Evolutionary conservation across 2,888 invertebrate genomes (phyloP).

Genomic region (Dasysyrphus tricinctus): DNA sequence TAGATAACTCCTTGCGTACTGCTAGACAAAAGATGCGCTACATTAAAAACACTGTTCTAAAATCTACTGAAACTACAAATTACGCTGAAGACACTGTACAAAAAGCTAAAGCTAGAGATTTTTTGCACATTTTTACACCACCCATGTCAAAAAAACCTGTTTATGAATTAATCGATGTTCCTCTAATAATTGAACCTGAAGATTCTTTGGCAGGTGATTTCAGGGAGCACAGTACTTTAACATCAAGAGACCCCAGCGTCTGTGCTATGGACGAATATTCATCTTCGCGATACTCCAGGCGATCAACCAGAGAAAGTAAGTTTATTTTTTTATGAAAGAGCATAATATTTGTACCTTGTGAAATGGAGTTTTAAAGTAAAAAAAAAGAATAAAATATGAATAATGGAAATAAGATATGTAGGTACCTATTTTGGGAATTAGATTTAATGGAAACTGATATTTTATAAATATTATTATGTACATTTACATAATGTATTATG

Average conservation of each 20-base stretch:
- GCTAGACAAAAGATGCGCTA: constrained; percentile 83
- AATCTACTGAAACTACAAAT: constrained; percentile 82
- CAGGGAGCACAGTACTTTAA: constrained; percentile 80
- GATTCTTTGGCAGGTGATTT: constrained; percentile 81
- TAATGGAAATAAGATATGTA: not conserved
- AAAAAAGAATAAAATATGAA: not conserved
- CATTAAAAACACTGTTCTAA: constrained; percentile 82
- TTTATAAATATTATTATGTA: no score
- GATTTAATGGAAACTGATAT: no score
- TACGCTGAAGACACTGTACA: constrained; percentile 83
- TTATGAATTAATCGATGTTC: constrained; percentile 82
- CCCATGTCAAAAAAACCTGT: constrained; percentile 81
- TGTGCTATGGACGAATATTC: constrained; percentile 81
- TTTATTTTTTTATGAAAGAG: constrained; percentile 11
- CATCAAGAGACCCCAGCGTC: constrained; percentile 80
- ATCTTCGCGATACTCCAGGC: constrained; percentile 85
- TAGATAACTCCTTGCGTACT: constrained; percentile 82
- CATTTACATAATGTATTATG: not conserved
- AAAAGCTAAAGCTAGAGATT: constrained; percentile 83
- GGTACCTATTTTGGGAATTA: not conserved
- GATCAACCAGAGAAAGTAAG: constrained; percentile 84
- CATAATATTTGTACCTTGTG: not conserved
- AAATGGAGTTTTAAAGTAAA: not conserved
- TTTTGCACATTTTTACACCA: constrained; percentile 82
- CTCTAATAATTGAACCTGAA: constrained; percentile 76